Evolutionary conservation across 2,113 vertebrate genomes (phyloP), one percentile per base, ranked within the genome.

Genomic region (Trichechus manatus): DNA sequence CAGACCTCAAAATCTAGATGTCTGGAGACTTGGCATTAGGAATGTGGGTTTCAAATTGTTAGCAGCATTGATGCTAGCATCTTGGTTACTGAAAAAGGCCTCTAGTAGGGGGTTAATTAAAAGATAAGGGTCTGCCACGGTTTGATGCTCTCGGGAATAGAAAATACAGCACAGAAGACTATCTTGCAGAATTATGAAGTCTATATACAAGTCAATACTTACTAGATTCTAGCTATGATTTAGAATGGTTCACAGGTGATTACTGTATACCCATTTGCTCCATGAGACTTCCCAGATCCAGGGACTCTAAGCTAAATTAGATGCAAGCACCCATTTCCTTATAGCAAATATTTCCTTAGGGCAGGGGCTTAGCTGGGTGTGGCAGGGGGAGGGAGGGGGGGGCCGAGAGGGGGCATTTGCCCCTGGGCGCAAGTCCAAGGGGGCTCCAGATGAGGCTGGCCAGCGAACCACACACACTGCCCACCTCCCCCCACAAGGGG

Each of bases 301-400:
- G 56, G 25, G 61, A 86, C n/a, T 83, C 27, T 39, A 89, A 87
- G 8, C 74, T 95, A 83, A 93, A 95, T 78, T 74, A 93, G 63
- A 96, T 22, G 61, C 74, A 97, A 93, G 27, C 74, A 86, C 39
- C 44, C 47, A 89, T 59, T 5, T 83, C 70, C 70, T 93, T 63
- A 70, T 70, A 63, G 29, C 31, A 78, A 87, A 75, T 70, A 75
- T 75, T 93, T 95, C 92, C 87, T 96, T 72, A 74, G 74, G 66
- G 91, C 47, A 56, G 53, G 13, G 15, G 39, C 39, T 39, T 39
- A 39, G 39, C 39, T 39, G 39, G 39, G 53, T 56, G 15, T 56
- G 13, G 14, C 11, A 56, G 13, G 53, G 1, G 53, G 15, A 15
- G 53, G 53, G 9, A 13, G 13, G 53, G 2, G 14, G 11, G 11